phyloP scores from a whole-genome alignment of 2,888 invertebrate species.

The Ceraclea dissimilis region DNA sequence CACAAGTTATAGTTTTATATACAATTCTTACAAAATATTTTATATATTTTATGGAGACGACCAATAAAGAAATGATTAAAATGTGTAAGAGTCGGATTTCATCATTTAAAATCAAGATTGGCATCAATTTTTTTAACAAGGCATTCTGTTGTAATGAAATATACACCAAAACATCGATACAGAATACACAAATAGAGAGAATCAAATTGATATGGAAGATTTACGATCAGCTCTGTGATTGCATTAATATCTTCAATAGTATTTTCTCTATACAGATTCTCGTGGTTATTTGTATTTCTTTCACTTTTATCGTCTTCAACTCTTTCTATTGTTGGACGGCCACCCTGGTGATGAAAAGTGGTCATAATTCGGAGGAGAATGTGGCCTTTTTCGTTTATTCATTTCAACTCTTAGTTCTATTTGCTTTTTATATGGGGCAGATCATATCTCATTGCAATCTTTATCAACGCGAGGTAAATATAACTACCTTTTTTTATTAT shows the following conservation, averaged over 20 bases:
- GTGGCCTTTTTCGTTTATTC: neutral
- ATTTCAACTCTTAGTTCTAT: neutral
- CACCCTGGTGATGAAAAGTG: neutral
- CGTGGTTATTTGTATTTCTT: neutral
- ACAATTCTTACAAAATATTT: neutral
- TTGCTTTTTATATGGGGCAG: neutral
- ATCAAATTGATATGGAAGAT: conserved; percentile 2
- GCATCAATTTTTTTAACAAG: neutral
- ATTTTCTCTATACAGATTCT: neutral
- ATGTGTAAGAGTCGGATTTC: neutral
- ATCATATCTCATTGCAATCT: neutral
- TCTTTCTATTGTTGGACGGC: neutral
- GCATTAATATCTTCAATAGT: neutral
- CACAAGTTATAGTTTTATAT: neutral
- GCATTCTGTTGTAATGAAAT: neutral
- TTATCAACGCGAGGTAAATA: neutral
- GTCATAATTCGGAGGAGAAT: neutral
- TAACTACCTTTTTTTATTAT: neutral
- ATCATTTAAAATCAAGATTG: neutral
- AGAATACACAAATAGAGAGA: neutral
- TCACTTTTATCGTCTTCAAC: neutral
- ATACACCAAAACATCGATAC: neutral
- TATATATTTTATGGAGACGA: neutral
- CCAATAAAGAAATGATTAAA: neutral
- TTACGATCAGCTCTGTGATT: conserved; percentile 8